Evolutionary conservation across 2,113 vertebrate species (phyloP), one percentile per base, ranked within the genome.

Genomic region (Silurus asotus): DNA sequence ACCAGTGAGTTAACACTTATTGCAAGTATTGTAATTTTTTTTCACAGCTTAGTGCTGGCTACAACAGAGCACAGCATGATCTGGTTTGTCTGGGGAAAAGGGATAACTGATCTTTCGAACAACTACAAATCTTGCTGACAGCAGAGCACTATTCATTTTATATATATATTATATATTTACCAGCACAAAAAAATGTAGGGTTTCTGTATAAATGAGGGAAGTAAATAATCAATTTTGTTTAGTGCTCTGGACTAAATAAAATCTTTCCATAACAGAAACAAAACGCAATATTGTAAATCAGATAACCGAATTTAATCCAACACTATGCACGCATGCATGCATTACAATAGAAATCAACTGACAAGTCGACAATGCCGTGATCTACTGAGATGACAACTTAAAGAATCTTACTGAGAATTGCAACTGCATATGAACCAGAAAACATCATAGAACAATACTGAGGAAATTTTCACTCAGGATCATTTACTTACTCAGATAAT

Each of bases 401-500:
- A 67, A 72, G 7, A 72, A 19, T 72, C 8, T 20, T 20, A 49
- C 45, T 28, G 7, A 58, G 25, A 51, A 28, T 25, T 20, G 15
- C 70, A 74, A 49, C 37, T 49, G 15, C 58, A 37, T 37, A 79
- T 56, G 11, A 79, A 51, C 5, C 37, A 37, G 37, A 19, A 61
- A 37, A 79, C 55, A 80, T 2, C 17, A 81, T 19, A 64, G 37
- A 25, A 48, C 62, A 9, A 56, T 56, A 58, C 15, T 19, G 6
- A 85, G n/a, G 17, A 58, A 10, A 67, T 84, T 87, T 64, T 81
- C 23, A 65, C 28, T 75, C 51, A 74, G 45, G 25, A 80, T 77
- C 58, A 53, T 82, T 89, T 81, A 90, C 89, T 89, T 78, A 90
- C 89, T 70, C 69, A n/a, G 74, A 19, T 62, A n/a, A 56, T 58